Evolutionary conservation across 2,888 invertebrate genomes (phyloP).

Genomic region (Tachina grossa): DNA sequence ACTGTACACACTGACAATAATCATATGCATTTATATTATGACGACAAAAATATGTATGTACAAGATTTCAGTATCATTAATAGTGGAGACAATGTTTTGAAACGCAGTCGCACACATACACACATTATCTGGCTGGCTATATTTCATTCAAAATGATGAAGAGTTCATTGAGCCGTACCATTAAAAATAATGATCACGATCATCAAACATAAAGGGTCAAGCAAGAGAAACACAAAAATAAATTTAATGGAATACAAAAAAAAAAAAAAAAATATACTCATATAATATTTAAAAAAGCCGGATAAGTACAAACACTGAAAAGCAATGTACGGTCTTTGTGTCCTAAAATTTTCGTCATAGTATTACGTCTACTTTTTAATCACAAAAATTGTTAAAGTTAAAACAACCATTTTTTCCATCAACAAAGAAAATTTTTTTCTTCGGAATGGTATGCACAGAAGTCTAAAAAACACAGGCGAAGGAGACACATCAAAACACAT

Average conservation of each 20-base stretch:
- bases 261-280: background rate
- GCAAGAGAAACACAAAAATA: background rate
- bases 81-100: slow-evolving; percentile 16
- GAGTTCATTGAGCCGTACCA: slow-evolving; percentile 66
- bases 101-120: slow-evolving; percentile 45
- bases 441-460: background rate
- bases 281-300: slow-evolving; percentile 22
- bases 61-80: slow-evolving; percentile 14
- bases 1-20: too few species aligned
- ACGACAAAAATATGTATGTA: background rate
- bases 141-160: slow-evolving; percentile 23
- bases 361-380: background rate
- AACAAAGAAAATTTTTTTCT: slow-evolving; percentile 13
- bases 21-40: too few species aligned
- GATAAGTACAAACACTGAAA: slow-evolving; percentile 8
- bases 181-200: slow-evolving; percentile 45
- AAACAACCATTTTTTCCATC: background rate
- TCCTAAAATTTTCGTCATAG: background rate
- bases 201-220: slow-evolving; percentile 6
- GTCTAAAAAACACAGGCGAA: slow-evolving; percentile 24
- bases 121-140: background rate
- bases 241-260: slow-evolving; percentile 1
- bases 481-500: slow-evolving; percentile 62
- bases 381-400: background rate
- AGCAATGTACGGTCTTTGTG: slow-evolving; percentile 2